Evolutionary conservation across 2,113 vertebrate species (phyloP), one percentile per base, ranked within the genome.

Genomic region (Pycnonotus jocosus): DNA sequence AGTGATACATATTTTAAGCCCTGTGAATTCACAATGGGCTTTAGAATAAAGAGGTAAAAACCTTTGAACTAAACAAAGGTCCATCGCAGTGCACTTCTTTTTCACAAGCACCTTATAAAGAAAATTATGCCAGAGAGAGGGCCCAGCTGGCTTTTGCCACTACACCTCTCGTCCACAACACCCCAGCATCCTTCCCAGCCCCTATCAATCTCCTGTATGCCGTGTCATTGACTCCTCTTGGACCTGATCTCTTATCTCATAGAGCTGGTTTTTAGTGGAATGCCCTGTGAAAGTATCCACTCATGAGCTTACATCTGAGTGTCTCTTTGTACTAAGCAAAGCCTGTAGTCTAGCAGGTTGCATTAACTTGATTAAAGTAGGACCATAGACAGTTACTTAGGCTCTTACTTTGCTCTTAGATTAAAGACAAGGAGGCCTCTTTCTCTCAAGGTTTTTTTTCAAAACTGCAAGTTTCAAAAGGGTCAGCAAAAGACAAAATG

Each of bases 301-400:
- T 97, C 97, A 74, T 65, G 51, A 68, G 97, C 95, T 98, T 97
- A 97, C 98, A 98, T 98, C 98, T 99, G 98, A 98, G 98, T 97
- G 88, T 97, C 98, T 98, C 99, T 99, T 99, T 99, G 99, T 99
- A 98, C 98, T 97, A 79, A 93, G 97, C 92, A 97, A 97, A 98
- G 98, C 97, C 96, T 97, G 96, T 92, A 97, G 98, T 98, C 97
- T 97, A 97, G 97, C 97, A 97, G 95, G 98, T 98, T 98, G 98
- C 99, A 99, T 99, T 99, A 99, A 98, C 98, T 99, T 99, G 99
- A 99, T 99, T 99, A 99, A 99, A 99, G 99, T 98, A 98, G 96
- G 97, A 93, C 97, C 97, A 97, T 86, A 96, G 97, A 98, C 98
- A 96, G 97, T 92, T 98, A 98, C 98, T 98, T 98, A 97, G 97